These are phyloP conservation scores for Eira barbara DNA, from an alignment of 2,113 vertebrate species.

Conservation along the genomic window DNA sequence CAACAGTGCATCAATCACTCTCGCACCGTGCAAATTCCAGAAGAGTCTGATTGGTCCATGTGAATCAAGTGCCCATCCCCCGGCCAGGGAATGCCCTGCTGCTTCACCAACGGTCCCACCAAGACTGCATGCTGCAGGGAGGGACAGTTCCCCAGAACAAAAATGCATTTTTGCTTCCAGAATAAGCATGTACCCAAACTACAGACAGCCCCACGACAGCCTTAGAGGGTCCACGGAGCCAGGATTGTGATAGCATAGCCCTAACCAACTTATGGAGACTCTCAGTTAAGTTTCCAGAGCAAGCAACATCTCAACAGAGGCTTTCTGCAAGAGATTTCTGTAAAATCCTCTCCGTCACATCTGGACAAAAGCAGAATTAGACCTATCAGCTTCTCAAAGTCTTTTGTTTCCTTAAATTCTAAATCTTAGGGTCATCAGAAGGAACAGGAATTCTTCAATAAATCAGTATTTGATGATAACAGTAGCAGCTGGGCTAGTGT, in stretches of 20 bases:
- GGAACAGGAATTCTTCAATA: not conserved
- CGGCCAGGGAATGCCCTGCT: not conserved
- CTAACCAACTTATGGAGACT: not conserved
- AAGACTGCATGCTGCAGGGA: not conserved
- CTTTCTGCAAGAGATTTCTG: not conserved
- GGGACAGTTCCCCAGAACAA: not conserved
- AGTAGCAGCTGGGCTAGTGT: not conserved
- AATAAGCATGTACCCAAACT: not conserved
- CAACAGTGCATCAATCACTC: not conserved
- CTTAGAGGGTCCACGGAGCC: not conserved
- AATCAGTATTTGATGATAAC: not conserved
- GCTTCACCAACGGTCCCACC: not conserved
- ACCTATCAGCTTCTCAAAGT: not conserved
- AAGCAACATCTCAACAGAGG: not conserved
- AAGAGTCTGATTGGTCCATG: not conserved
- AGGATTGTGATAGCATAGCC: not conserved
- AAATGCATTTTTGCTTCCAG: not conserved
- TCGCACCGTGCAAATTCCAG: not conserved
- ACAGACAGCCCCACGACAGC: not conserved
- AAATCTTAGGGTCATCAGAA: not conserved
- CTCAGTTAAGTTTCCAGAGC: not conserved
- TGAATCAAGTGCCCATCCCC: not conserved
- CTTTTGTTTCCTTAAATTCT: constrained; percentile 1
- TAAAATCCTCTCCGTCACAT: not conserved
- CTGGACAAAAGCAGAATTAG: not conserved